Conservation (phyloP, 2,888 invertebrate genomes). For the Lamellibrachia columna region DNA sequence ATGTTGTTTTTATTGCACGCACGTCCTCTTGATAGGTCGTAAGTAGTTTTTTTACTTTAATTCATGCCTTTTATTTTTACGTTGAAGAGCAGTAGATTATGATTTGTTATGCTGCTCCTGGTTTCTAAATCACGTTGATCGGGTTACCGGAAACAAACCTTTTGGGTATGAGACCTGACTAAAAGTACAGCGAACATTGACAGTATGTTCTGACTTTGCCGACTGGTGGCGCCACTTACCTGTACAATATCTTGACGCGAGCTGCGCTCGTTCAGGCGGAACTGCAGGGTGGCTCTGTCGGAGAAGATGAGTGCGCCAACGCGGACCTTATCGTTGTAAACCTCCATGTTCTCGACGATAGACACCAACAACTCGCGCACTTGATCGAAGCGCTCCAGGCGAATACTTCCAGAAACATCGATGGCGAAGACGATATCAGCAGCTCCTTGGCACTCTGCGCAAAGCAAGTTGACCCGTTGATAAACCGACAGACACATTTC, state of each 20-base stretch:
- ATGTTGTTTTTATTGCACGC: background rate
- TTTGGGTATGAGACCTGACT: background rate
- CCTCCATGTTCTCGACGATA: slow-evolving; percentile 24
- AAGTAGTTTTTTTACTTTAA: no score
- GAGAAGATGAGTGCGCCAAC: slow-evolving; percentile 35
- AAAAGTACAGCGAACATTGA: background rate
- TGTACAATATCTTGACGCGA: slow-evolving; percentile 28
- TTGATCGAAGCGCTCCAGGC: slow-evolving; percentile 19
- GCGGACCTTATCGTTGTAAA: background rate
- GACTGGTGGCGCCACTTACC: slow-evolving; percentile 21
- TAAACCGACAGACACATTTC: background rate
- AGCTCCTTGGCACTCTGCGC: slow-evolving; percentile 49
- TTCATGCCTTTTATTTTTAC: no score
- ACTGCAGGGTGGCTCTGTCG: slow-evolving; percentile 29
- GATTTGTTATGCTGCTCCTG: no score
- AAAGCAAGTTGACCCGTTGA: background rate
- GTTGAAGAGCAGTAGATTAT: no score
- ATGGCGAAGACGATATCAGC: slow-evolving; percentile 44
- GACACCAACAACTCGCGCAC: slow-evolving; percentile 17
- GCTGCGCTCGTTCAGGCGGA: slow-evolving; percentile 28
- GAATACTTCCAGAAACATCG: slow-evolving; percentile 24
- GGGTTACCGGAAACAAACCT: background rate
- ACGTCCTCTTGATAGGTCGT: background rate
- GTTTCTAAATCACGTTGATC: background rate
- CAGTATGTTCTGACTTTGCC: no score